These are phyloP conservation scores for Zaprionus obscuricornis DNA, from an alignment of 2,888 invertebrate species.

Conservation along the genomic window DNA sequence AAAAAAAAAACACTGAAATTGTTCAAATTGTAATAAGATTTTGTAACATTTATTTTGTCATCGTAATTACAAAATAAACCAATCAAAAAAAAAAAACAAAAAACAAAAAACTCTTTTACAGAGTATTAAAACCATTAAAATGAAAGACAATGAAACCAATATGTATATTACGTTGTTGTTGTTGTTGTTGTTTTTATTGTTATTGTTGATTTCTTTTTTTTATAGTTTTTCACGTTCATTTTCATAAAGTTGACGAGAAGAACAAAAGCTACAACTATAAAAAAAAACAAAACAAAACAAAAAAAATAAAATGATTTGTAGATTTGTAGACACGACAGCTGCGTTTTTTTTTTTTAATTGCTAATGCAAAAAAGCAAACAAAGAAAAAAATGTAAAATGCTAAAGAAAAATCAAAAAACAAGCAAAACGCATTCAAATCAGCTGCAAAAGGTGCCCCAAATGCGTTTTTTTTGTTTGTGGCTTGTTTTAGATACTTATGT, in stretches of 20 bases:
- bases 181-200: too few species aligned
- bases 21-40: too few species aligned
- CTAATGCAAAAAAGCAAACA: slow-evolving; percentile 44
- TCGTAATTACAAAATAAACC: too few species aligned
- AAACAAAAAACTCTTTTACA: background rate
- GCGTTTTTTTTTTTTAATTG: slow-evolving; percentile 77
- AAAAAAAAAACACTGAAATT: too few species aligned
- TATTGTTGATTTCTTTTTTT: slow-evolving; percentile 29
- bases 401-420: background rate
- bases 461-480: slow-evolving; percentile 8
- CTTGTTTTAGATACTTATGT: slow-evolving; percentile 47
- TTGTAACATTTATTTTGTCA: too few species aligned
- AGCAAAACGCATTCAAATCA: slow-evolving; percentile 62
- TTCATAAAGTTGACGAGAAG: slow-evolving; percentile 36
- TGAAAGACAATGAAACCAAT: slow-evolving; percentile 43
- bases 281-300: background rate
- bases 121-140: slow-evolving; percentile 10
- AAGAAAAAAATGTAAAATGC: too few species aligned
- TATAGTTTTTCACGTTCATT: slow-evolving; percentile 29
- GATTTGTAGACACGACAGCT: slow-evolving; percentile 64
- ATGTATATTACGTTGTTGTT: too few species aligned
- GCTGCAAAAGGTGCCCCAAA: slow-evolving; percentile 46
- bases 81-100: too few species aligned
- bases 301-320: too few species aligned
- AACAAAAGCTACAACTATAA: slow-evolving; percentile 59